Evolutionary conservation across 2,888 invertebrate species (phyloP).

Genomic region (Tetheella fluctuosa): DNA sequence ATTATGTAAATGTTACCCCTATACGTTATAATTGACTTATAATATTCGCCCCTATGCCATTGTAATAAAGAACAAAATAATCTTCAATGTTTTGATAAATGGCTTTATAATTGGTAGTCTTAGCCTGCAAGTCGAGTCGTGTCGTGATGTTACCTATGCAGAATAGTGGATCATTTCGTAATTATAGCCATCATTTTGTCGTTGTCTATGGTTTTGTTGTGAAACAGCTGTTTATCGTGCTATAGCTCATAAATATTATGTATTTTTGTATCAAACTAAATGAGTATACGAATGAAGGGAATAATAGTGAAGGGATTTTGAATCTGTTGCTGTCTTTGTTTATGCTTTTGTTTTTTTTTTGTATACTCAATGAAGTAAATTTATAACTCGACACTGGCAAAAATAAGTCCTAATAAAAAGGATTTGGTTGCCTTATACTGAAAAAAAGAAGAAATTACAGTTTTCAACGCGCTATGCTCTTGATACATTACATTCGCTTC

Average conservation of each 20-base stretch:
- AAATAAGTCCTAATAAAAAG: too few species aligned
- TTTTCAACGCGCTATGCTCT: too few species aligned
- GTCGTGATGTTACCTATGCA: slow-evolving; percentile 10
- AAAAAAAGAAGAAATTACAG: too few species aligned
- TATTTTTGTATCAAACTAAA: background rate
- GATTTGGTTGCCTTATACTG: too few species aligned
- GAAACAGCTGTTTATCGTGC: slow-evolving; percentile 14
- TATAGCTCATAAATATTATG: background rate
- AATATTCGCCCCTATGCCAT: background rate
- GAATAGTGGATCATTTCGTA: slow-evolving; percentile 31
- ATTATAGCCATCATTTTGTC: slow-evolving; percentile 33
- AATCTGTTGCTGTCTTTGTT: too few species aligned
- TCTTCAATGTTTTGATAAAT: background rate
- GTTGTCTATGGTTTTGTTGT: slow-evolving; percentile 21
- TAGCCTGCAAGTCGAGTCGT: background rate
- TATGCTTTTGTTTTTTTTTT: too few species aligned
- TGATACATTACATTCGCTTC: too few species aligned
- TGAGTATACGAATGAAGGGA: background rate
- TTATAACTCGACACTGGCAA: too few species aligned
- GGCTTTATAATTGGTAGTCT: slow-evolving; percentile 1
- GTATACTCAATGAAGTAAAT: too few species aligned
- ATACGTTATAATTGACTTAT: background rate
- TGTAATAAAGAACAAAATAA: background rate
- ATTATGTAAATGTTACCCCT: slow-evolving; percentile 1
- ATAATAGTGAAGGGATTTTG: background rate